phyloP scores from a whole-genome alignment of 2,888 invertebrate genomes.

The Reticulitermes lucifugus region DNA sequence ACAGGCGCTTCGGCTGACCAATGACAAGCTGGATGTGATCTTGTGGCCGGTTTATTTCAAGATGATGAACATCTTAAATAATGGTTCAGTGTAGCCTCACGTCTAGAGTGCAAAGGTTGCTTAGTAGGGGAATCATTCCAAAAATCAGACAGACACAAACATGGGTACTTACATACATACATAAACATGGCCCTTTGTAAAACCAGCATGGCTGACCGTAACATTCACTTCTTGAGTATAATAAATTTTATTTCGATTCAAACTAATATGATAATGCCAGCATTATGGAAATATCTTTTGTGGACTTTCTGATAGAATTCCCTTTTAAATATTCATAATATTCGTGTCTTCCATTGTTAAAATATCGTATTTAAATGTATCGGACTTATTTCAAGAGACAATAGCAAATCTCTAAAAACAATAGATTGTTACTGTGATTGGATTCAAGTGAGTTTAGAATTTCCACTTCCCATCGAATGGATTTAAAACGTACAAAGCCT shows the following conservation, averaged over 20 bases:
- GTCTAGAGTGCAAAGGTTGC: not conserved
- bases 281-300: conserved; percentile 18
- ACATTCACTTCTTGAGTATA: not conserved
- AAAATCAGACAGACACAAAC: too few species aligned
- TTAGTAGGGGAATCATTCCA: too few species aligned
- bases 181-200: not conserved
- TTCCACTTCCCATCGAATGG: not conserved
- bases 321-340: conserved; percentile 21
- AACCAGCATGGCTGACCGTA: not conserved
- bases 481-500: not conserved
- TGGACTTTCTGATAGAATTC: conserved; percentile 3
- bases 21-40: too few species aligned
- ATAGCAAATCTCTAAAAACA: not conserved
- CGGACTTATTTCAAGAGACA: conserved; percentile 11
- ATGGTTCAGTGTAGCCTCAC: not conserved
- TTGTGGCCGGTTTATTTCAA: not conserved
- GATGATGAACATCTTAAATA: not conserved
- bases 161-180: not conserved
- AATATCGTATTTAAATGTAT: conserved; percentile 21
- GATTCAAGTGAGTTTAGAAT: not conserved
- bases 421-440: conserved; percentile 20
- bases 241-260: conserved; percentile 19
- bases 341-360: conserved; percentile 3
- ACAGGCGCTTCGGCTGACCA: too few species aligned
- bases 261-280: conserved; percentile 11